These are phyloP conservation scores for Crotalus helleri DNA, from an alignment of 2,113 vertebrate species.

Conservation along the genomic window DNA sequence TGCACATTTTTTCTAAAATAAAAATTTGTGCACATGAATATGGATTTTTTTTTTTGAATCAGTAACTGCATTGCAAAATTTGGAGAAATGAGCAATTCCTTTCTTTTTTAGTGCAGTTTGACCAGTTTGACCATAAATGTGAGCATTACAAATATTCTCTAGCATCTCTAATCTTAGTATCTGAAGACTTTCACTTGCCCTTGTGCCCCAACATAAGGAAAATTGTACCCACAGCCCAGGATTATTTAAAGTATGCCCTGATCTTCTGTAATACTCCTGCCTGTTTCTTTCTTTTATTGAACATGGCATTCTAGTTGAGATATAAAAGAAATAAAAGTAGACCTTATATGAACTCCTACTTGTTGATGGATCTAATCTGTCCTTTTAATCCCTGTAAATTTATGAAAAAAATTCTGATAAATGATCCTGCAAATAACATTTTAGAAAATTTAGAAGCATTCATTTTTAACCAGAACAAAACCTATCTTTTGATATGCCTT, in stretches of 20 bases:
- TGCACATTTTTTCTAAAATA: not conserved
- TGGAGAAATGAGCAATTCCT: not conserved
- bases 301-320: not conserved
- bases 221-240: not conserved
- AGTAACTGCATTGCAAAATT: not conserved
- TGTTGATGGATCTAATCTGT: not conserved
- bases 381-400: not conserved
- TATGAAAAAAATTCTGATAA: not conserved
- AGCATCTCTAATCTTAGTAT: not conserved
- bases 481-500: not conserved
- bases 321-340: not conserved
- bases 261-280: not conserved
- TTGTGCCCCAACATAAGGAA: not conserved
- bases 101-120: not conserved
- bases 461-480: not conserved
- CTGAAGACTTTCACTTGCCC: not conserved
- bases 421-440: not conserved
- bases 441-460: not conserved
- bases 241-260: not conserved
- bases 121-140: not conserved
- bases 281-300: not conserved
- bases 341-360: not conserved
- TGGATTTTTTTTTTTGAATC: not conserved
- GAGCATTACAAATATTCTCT: not conserved
- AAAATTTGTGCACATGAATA: not conserved